Evolutionary conservation across 2,113 vertebrate species (phyloP), one percentile per base, ranked within the genome.

Genomic region (Siphamia tubifer): DNA sequence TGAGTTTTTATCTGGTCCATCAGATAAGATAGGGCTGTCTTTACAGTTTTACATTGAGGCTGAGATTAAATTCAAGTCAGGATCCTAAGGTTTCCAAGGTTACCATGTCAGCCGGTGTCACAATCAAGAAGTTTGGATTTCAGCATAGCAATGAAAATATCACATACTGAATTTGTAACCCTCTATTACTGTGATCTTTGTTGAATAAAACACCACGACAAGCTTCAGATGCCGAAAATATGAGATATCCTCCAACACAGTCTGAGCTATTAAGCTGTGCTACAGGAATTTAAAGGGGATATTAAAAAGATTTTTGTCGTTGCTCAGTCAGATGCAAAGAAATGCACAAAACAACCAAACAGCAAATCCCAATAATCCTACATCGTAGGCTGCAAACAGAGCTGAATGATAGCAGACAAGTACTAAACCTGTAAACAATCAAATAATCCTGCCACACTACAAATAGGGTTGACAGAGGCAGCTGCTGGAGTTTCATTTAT

Each of bases 401-500:
- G 44, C 48, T 60, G 56, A 82, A 60, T 55, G 68, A 74, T 51
- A 44, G 52, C 73, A 68, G 73, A 70, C 69, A 68, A 60, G 47
- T 49, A 24, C 47, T 55, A 68, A 72, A 77, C 44, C 67, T 60
- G 55, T 63, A 74, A 84, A 81, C 81, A 71, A 65, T 68, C 48
- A 74, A 81, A 72, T 69, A 56, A 79, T 77, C 63, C 45, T 34
- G n/a, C 16, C 27, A 43, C 54, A 38, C 35, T 56, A 49, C 58
- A 68, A 68, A 74, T 73, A 70, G 35, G 4, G 11, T 51, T 60
- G 75, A 39, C 47, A 12, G 20, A 71, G 39, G 15, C 42, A 20
- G 48, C 19, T 42, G 40, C 48, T 19, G 43, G 17, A 13, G 20
- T 52, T 56, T 57, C 17, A 56, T 16, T 47, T 23, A 1, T 4